Evolutionary conservation across 1,140 invertebrate species (phyloP).

Genomic region (Drosophila lowei): DNA sequence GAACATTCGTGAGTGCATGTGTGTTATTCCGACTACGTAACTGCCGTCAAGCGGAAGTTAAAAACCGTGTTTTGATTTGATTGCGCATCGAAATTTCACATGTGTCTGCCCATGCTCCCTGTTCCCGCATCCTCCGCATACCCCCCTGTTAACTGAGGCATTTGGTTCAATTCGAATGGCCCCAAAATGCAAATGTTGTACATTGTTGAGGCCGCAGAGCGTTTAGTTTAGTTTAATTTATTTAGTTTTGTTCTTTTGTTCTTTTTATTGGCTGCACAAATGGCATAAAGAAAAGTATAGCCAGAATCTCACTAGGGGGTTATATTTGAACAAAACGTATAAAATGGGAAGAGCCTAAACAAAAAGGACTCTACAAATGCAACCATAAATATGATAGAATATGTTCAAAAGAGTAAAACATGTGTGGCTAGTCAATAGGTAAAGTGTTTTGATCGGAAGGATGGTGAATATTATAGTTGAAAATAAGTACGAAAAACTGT

Average conservation of each 20-base stretch:
- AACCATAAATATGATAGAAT: no score
- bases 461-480: no score
- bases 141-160: conserved; percentile 39
- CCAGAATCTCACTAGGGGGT: conserved; percentile 16
- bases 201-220: conserved; percentile 57
- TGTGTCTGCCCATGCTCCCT: conserved; percentile 32
- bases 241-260: conserved; percentile 39
- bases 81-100: conserved; percentile 71
- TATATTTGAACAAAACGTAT: conserved; percentile 10
- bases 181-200: conserved; percentile 65
- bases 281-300: conserved; percentile 25
- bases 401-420: no score
- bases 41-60: conserved; percentile 77
- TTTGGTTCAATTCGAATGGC: conserved; percentile 40
- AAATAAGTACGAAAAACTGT: no score
- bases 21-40: conserved; percentile 60
- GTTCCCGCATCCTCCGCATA: conserved; percentile 1
- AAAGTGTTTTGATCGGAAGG: no score
- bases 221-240: conserved; percentile 63
- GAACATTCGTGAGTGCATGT: conserved; percentile 18
- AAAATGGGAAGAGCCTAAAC: no score
- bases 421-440: no score
- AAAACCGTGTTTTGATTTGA: conserved; percentile 80
- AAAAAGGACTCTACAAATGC: no score
- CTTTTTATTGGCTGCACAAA: conserved; percentile 19